Evolutionary conservation across 1,140 invertebrate species (phyloP), one percentile per base, ranked within the genome.

Genomic region (Drosophila simulans): DNA sequence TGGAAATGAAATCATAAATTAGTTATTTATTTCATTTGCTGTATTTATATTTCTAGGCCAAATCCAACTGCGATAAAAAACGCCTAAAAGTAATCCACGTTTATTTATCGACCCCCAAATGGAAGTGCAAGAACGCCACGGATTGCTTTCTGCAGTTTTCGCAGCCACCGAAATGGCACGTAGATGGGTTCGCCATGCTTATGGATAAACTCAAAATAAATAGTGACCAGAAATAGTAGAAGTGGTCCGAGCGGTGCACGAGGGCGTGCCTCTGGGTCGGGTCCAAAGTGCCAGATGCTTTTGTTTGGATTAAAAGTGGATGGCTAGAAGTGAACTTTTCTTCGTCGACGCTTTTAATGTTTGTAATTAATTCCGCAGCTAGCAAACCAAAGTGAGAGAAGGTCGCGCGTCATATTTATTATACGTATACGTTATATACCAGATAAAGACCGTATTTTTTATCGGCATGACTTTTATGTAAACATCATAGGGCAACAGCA

Each of bases 391-490:
- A 35, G 27, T 52, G 49, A 20, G 49, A 65, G 64, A 68, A 68
- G 64, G 64, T 68, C 64, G 57, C 45, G 35, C 58, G 13, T 63
- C 59, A 63, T 57, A 57, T 62, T 62, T 62, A 57, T 46, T 58
- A 42, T 42, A 45, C 35, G 49, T 58, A 43, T 43, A n/a, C 17
- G 8, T n/a, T 58, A 34, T 43, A 15, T 43, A 0, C n/a, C 54
- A 63, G 54, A 59, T 59, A 59, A 60, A 63, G 60, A 43, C 11
- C 4, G 57, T 13, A 34, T 46, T 48, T 56, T 22, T 25, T 46
- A 68, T 73, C 48, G 70, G 59, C 75, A 35, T 83, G 80, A 82
- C 80, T 83, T 83, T 75, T 48, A 48, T 79, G 74, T 83, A 83
- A 83, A 83, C 80, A 79, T 63, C 74, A 74, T 51, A 59, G 54